Evolutionary conservation across 2,113 vertebrate species (phyloP).

Genomic region (Coturnix japonica): DNA sequence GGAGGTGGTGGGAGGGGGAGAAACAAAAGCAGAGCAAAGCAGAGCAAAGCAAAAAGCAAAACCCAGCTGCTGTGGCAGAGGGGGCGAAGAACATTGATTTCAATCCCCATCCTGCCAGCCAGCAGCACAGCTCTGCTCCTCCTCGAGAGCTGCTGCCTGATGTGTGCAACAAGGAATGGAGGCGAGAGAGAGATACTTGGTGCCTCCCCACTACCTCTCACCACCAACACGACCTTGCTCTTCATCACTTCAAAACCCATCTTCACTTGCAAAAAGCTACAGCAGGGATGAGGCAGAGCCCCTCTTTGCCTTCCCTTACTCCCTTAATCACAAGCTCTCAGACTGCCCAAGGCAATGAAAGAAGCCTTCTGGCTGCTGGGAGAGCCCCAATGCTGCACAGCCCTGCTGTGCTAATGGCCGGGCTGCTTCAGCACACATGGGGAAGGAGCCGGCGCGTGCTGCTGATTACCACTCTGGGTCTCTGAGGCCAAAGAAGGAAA

Average conservation of each 20-base stretch:
- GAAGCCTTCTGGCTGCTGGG: neutral
- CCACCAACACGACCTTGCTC: neutral
- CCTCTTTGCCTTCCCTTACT: neutral
- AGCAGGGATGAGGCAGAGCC: neutral
- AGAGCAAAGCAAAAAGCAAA: neutral
- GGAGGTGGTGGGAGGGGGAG: rapidly evolving
- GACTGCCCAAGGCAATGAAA: neutral
- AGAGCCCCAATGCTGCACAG: neutral
- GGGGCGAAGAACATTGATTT: neutral
- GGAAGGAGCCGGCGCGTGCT: conserved; percentile 41
- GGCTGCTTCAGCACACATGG: conserved; percentile 20
- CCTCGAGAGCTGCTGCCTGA: neutral
- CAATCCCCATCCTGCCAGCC: neutral
- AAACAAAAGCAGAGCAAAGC: neutral
- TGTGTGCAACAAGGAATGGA: neutral
- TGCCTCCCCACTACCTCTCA: neutral
- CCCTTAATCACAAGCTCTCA: neutral
- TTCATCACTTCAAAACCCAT: neutral
- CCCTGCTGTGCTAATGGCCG: conserved; percentile 37
- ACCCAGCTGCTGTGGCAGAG: neutral
- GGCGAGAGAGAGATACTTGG: neutral
- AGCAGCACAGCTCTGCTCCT: neutral
- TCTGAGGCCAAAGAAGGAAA: conserved; percentile 47
- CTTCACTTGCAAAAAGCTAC: neutral
- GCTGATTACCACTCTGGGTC: conserved; percentile 46